Conservation (phyloP, 2,113 vertebrate species). For the Rhynchomys soricoides region DNA sequence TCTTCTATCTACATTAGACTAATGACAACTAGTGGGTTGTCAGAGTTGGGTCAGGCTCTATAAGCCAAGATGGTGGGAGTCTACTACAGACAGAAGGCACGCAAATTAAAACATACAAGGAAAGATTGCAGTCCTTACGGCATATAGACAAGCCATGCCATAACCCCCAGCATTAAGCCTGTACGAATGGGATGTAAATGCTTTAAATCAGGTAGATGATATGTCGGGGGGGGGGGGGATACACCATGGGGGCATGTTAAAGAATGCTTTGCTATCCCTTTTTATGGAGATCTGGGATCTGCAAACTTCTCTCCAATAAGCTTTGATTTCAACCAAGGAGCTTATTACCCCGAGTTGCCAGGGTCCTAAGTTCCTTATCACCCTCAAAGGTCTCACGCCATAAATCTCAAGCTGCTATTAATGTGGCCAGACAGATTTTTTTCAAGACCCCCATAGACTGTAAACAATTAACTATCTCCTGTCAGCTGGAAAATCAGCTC, state of each 20-base stretch:
- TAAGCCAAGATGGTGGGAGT: not conserved
- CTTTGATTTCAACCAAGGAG: conserved; percentile 52
- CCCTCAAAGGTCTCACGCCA: conserved; percentile 80
- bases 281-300: not conserved
- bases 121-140: not conserved
- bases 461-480: conserved; percentile 87
- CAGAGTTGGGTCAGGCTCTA: too few species aligned
- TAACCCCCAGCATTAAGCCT: not conserved
- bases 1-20: not conserved
- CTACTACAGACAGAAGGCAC: not conserved
- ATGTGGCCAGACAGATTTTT: conserved; percentile 85
- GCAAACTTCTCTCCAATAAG: not conserved
- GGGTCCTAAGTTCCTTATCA: conserved; percentile 77
- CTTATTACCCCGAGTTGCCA: conserved; percentile 70
- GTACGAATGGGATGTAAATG: accelerated
- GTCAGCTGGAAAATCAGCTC: conserved; percentile 88
- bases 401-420: conserved; percentile 85
- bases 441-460: conserved; percentile 82
- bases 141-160: not conserved
- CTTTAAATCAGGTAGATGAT: not conserved
- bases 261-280: not conserved
- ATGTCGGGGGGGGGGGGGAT: not conserved
- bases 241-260: not conserved
- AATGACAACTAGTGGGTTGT: not conserved
- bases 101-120: not conserved